Base-by-base conservation (phyloP, 2,888 invertebrate species). In the Agrilus cyanescens region DNA sequence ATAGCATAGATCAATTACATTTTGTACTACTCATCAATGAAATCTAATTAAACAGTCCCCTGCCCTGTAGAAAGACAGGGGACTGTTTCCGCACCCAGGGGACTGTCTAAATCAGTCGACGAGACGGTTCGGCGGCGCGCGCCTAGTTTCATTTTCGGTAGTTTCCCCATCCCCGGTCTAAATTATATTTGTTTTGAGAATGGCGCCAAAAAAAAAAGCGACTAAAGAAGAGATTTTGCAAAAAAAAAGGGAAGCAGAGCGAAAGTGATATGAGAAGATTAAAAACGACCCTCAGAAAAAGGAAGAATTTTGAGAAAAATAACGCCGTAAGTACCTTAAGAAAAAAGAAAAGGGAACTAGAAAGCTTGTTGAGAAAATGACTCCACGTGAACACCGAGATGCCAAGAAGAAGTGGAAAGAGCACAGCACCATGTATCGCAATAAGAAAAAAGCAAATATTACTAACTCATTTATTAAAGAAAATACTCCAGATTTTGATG, bases 401-500 rank as follows among this genome's bases (percentile, higher is more conserved):
- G 35, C 14, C 3, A 35, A 35, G 6, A 35, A 35, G 14, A 35
- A 35, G 35, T 35, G 35, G 35, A 35, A 35, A 12, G 35, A 35
- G 35, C 35, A 35, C 12, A 7, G 35, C 35, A 35, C 3, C 35
- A 35, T 7, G 16, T 35, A 35, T 35, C 35, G 14, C 35, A 35
- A 35, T 12, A 35, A 35, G 14, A 35, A 35, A 13, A 35, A 37
- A 37, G 29, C 13, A 40, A 34, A 40, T 35, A 35, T 40, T 35
- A 35, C 40, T 4, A 40, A 40, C 18, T 18, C 34, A 13, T 34
- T 34, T 20, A 34, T 34, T 4, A 34, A 13, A 40, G 30, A 40
- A 40, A 40, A 40, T 40, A 40, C n/a, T 34, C 40, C 40, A 34
- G 33, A 40, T 35, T 40, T 33, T 12, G 40, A 40, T n/a, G 40